Evolutionary conservation across 2,113 vertebrate species (phyloP).

Genomic region (Chamaea fasciata): DNA sequence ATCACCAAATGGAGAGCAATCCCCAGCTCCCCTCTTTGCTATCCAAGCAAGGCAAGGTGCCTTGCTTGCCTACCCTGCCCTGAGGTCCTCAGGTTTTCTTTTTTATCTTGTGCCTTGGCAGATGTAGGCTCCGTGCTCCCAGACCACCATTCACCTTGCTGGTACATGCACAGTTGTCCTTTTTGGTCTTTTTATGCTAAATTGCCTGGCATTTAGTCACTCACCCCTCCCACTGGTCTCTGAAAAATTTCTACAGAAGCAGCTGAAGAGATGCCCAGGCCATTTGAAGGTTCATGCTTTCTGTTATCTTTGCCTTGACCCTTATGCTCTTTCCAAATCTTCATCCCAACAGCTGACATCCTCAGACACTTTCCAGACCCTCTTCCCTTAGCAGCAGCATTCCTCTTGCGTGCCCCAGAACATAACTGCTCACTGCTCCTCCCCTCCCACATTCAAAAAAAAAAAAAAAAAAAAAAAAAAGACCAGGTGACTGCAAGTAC

Average conservation of each 20-base stretch:
- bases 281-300: neutral
- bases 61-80: neutral
- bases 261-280: neutral
- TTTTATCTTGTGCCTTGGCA: neutral
- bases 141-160: rapidly evolving
- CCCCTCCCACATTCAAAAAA: neutral
- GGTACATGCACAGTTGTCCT: neutral
- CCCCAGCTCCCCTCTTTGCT: neutral
- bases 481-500: neutral
- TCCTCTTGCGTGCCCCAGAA: neutral
- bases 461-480: neutral
- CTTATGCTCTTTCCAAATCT: neutral
- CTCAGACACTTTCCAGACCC: neutral
- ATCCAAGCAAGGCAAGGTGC: rapidly evolving
- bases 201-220: neutral
- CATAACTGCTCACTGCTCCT: rapidly evolving
- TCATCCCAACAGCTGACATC: neutral
- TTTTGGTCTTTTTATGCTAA: neutral
- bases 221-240: neutral
- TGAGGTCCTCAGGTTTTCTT: neutral
- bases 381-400: neutral
- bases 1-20: rapidly evolving
- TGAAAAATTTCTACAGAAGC: neutral
- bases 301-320: neutral
- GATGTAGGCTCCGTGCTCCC: neutral